These are phyloP conservation scores for Drosophila navojoa DNA, from an alignment of 1,140 invertebrate species.

Conservation along the genomic window DNA sequence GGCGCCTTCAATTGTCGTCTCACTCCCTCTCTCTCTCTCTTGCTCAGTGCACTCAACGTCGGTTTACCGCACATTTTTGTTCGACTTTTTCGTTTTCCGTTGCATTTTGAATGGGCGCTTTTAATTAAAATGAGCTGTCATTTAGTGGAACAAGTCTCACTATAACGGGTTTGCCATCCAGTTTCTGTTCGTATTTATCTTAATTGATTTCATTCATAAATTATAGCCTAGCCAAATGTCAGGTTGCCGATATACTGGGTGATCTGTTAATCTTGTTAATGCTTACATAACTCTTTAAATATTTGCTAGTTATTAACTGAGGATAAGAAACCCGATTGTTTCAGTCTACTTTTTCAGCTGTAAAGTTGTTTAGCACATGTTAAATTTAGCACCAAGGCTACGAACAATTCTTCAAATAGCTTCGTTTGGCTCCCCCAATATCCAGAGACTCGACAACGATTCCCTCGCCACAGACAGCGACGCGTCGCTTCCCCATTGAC, in stretches of 20 bases:
- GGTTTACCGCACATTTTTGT: constrained; percentile 7
- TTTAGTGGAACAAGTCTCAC: constrained; percentile 54
- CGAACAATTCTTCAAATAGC: constrained; percentile 32
- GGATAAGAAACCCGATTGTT: too few relatives aligned
- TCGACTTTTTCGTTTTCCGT: constrained; percentile 13
- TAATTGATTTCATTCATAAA: constrained; percentile 79
- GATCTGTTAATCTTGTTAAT: constrained; percentile 3
- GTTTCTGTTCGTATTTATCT: constrained; percentile 54
- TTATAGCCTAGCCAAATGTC: constrained; percentile 41
- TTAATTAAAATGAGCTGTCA: constrained; percentile 65
- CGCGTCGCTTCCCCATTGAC: constrained; percentile 52
- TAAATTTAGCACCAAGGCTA: constrained; percentile 38
- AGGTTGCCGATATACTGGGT: constrained; percentile 37
- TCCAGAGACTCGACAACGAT: constrained; percentile 8
- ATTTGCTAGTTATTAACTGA: not conserved
- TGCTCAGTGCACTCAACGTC: not conserved
- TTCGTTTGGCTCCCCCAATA: constrained; percentile 19
- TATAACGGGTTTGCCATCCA: constrained; percentile 18
- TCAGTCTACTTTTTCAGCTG: too few relatives aligned
- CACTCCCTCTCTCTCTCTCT: too few relatives aligned
- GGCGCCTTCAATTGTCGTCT: constrained; percentile 41
- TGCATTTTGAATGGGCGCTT: constrained; percentile 49
- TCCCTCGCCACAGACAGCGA: constrained; percentile 25
- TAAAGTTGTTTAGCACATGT: constrained; percentile 16
- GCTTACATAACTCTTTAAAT: not conserved